Evolutionary conservation across 2,888 invertebrate species (phyloP).

Genomic region (Polietes domitor): DNA sequence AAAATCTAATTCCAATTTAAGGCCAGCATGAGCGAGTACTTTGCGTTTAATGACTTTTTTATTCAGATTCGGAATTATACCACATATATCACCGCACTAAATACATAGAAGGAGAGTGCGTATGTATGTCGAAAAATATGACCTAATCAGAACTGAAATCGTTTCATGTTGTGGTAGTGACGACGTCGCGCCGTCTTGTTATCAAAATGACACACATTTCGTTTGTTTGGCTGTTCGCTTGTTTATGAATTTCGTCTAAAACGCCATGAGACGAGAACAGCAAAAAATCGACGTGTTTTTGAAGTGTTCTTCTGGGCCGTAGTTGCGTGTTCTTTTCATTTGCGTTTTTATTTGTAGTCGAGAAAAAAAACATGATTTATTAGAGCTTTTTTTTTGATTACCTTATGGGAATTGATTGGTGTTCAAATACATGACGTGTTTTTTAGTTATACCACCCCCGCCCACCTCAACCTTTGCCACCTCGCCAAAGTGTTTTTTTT

Average conservation of each 20-base stretch:
- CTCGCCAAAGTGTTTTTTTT: too few species aligned
- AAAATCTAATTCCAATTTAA: too few species aligned
- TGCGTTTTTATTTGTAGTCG: background rate
- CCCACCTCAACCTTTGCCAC: background rate
- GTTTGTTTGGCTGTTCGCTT: background rate
- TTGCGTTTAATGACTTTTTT: too few species aligned
- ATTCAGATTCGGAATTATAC: too few species aligned
- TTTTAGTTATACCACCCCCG: background rate
- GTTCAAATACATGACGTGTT: slow-evolving; percentile 10
- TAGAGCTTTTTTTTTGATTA: slow-evolving; percentile 3
- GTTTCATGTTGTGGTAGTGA: background rate
- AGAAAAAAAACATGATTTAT: slow-evolving; percentile 11
- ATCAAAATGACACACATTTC: slow-evolving; percentile 34
- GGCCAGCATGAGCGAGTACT: too few species aligned
- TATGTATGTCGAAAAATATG: slow-evolving; percentile 21
- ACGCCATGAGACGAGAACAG: background rate
- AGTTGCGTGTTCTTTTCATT: slow-evolving; percentile 4
- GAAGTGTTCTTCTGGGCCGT: background rate
- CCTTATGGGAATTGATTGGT: slow-evolving; percentile 7
- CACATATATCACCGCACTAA: too few species aligned
- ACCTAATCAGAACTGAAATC: background rate
- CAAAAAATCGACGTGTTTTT: background rate
- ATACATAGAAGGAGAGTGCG: background rate
- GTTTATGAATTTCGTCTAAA: background rate
- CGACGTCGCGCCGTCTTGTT: background rate